Conservation (phyloP, 2,888 invertebrate genomes). For the Stenurella melanura region DNA sequence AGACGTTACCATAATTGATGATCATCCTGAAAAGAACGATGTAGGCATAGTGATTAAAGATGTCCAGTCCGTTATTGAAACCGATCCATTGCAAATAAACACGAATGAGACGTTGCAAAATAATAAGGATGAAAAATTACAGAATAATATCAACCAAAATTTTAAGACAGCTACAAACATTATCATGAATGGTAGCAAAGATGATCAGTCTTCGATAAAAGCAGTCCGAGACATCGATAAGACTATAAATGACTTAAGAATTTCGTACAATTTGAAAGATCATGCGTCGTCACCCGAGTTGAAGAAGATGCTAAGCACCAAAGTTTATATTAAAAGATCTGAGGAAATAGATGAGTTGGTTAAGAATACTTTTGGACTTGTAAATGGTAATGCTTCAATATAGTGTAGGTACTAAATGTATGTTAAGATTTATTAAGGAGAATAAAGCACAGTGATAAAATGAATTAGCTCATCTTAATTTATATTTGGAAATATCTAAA, state of each 20-base stretch:
- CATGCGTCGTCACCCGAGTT: conserved; percentile 46
- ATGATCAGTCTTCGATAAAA: not conserved
- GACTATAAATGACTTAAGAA: not conserved
- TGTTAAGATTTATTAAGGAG: conserved; percentile 9
- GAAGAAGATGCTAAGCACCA: conserved; percentile 54
- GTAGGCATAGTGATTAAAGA: not conserved
- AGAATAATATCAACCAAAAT: not conserved
- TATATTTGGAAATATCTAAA: not conserved
- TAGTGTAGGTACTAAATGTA: conserved; percentile 37
- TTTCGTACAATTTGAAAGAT: conserved; percentile 10
- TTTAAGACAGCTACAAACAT: not conserved
- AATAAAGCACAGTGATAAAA: conserved; percentile 21
- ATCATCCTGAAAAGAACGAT: conserved; percentile 29
- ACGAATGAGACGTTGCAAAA: not conserved
- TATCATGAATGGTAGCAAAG: not conserved
- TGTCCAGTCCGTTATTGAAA: not conserved
- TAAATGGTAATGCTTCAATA: conserved; percentile 44
- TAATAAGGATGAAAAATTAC: not conserved
- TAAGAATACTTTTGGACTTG: conserved; percentile 41
- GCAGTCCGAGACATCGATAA: not conserved
- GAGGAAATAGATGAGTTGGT: conserved; percentile 55
- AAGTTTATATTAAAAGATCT: conserved; percentile 56
- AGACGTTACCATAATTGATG: conserved; percentile 8
- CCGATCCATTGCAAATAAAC: not conserved
- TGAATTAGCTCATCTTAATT: conserved; percentile 14